Evolutionary conservation across 2,113 vertebrate species (phyloP).

Genomic region (Eidolon helvum): DNA sequence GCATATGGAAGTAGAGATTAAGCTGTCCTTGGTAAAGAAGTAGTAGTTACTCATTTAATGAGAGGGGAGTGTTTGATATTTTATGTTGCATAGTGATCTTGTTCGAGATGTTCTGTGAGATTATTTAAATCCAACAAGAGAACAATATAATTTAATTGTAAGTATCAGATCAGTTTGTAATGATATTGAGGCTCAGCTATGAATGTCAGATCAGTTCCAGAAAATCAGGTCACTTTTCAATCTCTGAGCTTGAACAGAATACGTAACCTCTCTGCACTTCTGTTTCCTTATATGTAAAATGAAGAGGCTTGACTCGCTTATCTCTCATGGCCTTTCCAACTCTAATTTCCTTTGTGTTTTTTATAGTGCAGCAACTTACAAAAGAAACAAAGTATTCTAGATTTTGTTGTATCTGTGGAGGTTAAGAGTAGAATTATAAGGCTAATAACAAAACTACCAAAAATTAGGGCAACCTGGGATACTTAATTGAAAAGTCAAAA

Average conservation of each 20-base stretch:
- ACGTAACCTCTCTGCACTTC: not conserved
- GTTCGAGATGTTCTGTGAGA: not conserved
- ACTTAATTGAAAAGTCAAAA: not conserved
- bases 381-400: not conserved
- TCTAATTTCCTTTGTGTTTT: slow-evolving; percentile 10
- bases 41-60: not conserved
- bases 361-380: not conserved
- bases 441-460: slow-evolving; percentile 6
- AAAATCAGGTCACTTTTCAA: not conserved
- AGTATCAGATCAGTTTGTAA: not conserved
- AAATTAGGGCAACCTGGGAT: not conserved
- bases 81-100: not conserved
- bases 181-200: not conserved
- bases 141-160: not conserved
- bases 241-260: not conserved
- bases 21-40: not conserved
- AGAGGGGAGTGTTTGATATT: not conserved
- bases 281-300: not conserved
- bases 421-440: not conserved
- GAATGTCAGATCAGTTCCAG: not conserved
- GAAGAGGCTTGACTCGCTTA: not conserved
- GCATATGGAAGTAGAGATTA: not conserved
- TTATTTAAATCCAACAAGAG: not conserved
- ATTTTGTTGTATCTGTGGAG: not conserved
- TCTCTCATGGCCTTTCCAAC: not conserved